Evolutionary conservation across 1,140 invertebrate species (phyloP), one percentile per base, ranked within the genome.

Genomic region (Lerema accius): DNA sequence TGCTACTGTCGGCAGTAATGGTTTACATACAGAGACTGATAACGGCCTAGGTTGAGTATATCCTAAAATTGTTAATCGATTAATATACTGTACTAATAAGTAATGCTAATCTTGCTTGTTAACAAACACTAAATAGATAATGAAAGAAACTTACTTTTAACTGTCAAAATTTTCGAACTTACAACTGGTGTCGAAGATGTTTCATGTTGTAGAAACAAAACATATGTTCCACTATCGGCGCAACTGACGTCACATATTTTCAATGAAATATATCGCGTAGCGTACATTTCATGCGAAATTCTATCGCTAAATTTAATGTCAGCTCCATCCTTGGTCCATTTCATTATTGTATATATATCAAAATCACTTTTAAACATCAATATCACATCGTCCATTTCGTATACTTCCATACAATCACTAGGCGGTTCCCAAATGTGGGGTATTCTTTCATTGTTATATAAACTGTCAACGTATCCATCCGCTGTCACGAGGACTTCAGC

Each of bases 101-200:
- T n/a, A n/a, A n/a, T n/a, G n/a, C n/a, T n/a, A n/a, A n/a, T n/a
- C n/a, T n/a, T n/a, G n/a, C n/a, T n/a, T n/a, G n/a, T n/a, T n/a
- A n/a, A n/a, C n/a, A n/a, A n/a, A n/a, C n/a, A n/a, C n/a, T n/a
- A n/a, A n/a, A n/a, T n/a, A n/a, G n/a, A n/a, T n/a, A n/a, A n/a
- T n/a, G 46, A 45, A 46, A 26, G 23, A 32, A 26, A 66, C 67
- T 56, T 67, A 73, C 71, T 62, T 23, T 67, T 71, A 9, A 73
- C 59, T 5, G 62, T 59, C 37, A 73, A 40, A 55, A 62, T 59
- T 23, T 63, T 68, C 43, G 19, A 46, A 3, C 62, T 67, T 10
- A 51, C 19, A 19, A 67, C 71, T 10, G 39, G 39, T 16, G 61
- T 48, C 10, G 55, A 59, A 16, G 68, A 68, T 14, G 67, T 45